phyloP scores from a whole-genome alignment of 2,797 vertebrate species.

The Eulemur rubriventer region DNA sequence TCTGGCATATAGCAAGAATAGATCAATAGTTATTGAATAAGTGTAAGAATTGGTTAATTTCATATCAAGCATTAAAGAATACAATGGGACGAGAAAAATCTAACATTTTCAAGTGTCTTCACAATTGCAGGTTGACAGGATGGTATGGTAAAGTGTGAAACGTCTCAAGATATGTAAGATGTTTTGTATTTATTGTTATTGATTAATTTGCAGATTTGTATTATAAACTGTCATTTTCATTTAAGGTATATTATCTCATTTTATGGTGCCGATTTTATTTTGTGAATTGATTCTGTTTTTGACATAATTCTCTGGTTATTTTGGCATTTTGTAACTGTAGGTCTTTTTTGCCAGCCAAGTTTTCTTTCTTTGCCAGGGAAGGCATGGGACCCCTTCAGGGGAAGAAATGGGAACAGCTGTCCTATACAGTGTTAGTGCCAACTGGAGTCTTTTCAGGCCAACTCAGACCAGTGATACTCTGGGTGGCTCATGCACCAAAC shows the following conservation, averaged over 20 bases:
- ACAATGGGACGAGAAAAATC: background rate
- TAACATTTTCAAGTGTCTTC: background rate
- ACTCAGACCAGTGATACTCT: background rate
- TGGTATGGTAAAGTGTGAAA: conserved; percentile 12
- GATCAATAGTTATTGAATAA: conserved; percentile 8
- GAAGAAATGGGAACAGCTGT: conserved; percentile 65
- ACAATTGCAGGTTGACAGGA: background rate
- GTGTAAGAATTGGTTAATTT: background rate
- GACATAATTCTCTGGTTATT: conserved; percentile 23
- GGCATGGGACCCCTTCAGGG: conserved; percentile 50
- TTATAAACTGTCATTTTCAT: background rate
- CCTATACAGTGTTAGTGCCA: background rate
- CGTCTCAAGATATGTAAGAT: background rate
- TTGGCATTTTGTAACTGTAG: background rate
- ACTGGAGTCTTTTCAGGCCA: conserved; percentile 54
- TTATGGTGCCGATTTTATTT: conserved; percentile 23
- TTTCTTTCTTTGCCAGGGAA: conserved; percentile 32
- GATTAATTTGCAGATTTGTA: conserved; percentile 4
- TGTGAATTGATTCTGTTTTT: conserved; percentile 49
- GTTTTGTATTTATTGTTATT: background rate
- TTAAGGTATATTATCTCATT: conserved; percentile 6
- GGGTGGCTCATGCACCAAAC: conserved; percentile 15
- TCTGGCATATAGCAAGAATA: background rate
- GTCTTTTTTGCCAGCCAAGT: background rate
- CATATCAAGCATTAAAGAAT: background rate